Evolutionary conservation across 2,888 invertebrate genomes (phyloP).

Genomic region (Drosophila yooni): DNA sequence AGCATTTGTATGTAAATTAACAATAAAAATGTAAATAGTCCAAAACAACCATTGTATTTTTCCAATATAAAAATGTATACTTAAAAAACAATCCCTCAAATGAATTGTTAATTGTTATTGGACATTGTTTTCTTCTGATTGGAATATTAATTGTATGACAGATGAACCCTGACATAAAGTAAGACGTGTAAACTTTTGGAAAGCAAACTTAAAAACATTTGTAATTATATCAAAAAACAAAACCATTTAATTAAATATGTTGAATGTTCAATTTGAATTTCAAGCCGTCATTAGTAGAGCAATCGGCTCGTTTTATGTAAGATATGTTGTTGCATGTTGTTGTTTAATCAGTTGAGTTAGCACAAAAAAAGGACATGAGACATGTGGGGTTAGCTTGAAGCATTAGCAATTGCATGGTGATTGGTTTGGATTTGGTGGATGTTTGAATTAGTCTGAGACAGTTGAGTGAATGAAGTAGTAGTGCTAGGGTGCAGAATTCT

Average conservation of each 20-base stretch:
- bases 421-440: slow-evolving; percentile 20
- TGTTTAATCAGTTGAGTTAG: slow-evolving; percentile 46
- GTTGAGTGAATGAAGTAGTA: slow-evolving; percentile 36
- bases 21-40: not conserved
- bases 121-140: not conserved
- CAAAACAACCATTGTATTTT: not conserved
- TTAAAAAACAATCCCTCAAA: not conserved
- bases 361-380: slow-evolving; percentile 34
- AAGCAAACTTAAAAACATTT: not conserved
- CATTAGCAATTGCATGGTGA: slow-evolving; percentile 41
- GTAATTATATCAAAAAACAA: not conserved
- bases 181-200: not conserved
- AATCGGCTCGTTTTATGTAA: not conserved
- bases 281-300: not conserved
- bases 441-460: slow-evolving; percentile 61
- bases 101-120: not conserved
- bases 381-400: slow-evolving; percentile 58
- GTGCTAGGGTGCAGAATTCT: slow-evolving; percentile 65
- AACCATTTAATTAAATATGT: not conserved
- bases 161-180: not conserved
- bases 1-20: not conserved
- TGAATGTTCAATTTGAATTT: not conserved
- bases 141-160: not conserved
- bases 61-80: not conserved
- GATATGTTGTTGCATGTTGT: not conserved